A percentile compares a stretch with the other conserved stretches of the same genome.
phyloP scores from a whole-genome alignment of 2,797 vertebrate species.

The Epinephelus malabaricus region DNA sequence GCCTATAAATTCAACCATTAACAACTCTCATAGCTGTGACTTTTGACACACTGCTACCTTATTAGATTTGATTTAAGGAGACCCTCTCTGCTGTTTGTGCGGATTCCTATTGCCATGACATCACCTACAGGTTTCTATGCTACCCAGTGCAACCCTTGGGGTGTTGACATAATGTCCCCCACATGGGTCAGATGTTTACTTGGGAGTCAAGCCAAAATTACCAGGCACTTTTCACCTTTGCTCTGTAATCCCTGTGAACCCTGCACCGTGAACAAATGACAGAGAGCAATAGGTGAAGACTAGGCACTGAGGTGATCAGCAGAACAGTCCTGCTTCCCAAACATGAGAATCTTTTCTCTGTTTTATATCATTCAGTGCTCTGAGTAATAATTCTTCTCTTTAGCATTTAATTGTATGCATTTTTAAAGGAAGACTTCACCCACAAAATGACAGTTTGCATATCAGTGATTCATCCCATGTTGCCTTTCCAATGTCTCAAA shows the following conservation, averaged over 20 bases:
- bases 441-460: too few species aligned
- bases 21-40: conserved; percentile 39
- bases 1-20: conserved; percentile 62
- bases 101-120: conserved; percentile 61
- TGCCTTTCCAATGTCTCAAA: neutral
- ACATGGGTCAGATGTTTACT: conserved; percentile 61
- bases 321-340: neutral
- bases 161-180: conserved; percentile 72
- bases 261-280: conserved; percentile 16
- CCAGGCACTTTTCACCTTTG: conserved; percentile 65
- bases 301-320: neutral
- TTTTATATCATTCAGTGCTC: too few species aligned
- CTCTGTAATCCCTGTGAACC: conserved; percentile 39
- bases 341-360: too few species aligned
- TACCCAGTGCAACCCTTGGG: conserved; percentile 44
- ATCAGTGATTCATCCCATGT: too few species aligned
- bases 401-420: too few species aligned
- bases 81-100: conserved; percentile 17
- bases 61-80: conserved; percentile 60
- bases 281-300: conserved; percentile 19
- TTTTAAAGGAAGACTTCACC: too few species aligned
- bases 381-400: too few species aligned
- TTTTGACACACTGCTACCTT: conserved; percentile 60
- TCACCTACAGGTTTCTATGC: conserved; percentile 53
- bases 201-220: conserved; percentile 73